Base-by-base conservation (phyloP, 1,140 invertebrate genomes). In the Nomia melanderi region DNA sequence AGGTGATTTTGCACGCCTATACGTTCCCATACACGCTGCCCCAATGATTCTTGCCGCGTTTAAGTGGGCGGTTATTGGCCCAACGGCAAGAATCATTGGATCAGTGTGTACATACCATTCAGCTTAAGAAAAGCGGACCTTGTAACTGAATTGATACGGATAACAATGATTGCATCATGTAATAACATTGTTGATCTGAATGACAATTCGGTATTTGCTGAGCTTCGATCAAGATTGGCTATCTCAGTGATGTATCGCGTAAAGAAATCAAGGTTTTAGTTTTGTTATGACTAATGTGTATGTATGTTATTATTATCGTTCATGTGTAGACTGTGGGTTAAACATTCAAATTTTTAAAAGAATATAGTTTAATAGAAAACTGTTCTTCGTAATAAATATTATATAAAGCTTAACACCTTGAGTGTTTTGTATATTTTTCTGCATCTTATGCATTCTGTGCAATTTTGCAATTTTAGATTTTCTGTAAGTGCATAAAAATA, bases 181-280 rank as follows among this genome's bases (percentile, higher is more conserved):
- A 63, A 72, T 4, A 33, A 54, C 20, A 17, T 53, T 39, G 71
- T 71, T 27, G 44, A 63, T 63, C 62, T 41, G 17, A 41, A 53
- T 11, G 31, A 17, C 25, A 50, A 39, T 63, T 0, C 23, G 9
- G 11, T 14, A 12, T 27, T 27, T 23, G 2, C 11, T n/a, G n/a
- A n/a, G 6, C n/a, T 44, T 17, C 9, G 0, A 8, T n/a, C 41
- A 50, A 14, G 47, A 72, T 36, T n/a, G 56, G 31, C 20, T 23
- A 36, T 31, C n/a, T 20, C 29, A 23, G 14, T 5, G 57, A 60
- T 31, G 57, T 36, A n/a, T n/a, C 29, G 8, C 57, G 20, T 8
- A 23, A 36, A n/a, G 20, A 36, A 27, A 1, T 57, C 14, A 17
- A 57, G 7, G 1, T 14, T 14, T 14, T 20, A 14, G 14, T 31